Evolutionary conservation across 2,888 invertebrate genomes (phyloP), one percentile per base, ranked within the genome.

Genomic region (Thymelicus acteon): DNA sequence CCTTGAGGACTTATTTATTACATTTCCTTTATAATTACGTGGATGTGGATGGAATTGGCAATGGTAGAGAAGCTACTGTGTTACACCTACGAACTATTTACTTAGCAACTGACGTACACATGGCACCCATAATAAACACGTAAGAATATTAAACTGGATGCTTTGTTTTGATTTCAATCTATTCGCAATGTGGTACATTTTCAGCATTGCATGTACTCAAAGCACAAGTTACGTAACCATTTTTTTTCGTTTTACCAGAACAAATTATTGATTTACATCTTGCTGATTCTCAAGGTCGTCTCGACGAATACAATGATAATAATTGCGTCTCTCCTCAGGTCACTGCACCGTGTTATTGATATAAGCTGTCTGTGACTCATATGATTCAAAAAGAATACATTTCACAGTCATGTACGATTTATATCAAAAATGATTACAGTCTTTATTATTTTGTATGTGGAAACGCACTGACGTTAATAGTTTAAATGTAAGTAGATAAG

Each of bases 341-440:
- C 68, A 69, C 68, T 69, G 68, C 62, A 63, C 68, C 63, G 31
- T 69, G 62, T 39, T 69, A 63, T 69, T 62, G 24, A 67, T 67
- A 60, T 67, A 61, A 67, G 48, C n/a, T 19, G 40, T 61, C n/a
- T 15, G 44, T 62, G 62, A 62, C 44, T 68, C 62, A 62, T 68
- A 12, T 31, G 13, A 31, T 57, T 52, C 47, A 62, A 68, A 52
- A 62, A 44, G 47, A 49, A 68, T 7, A 8, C n/a, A 44, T 12
- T 47, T 19, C 24, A 12, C 19, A 48, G 24, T 6, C 19, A 47
- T 44, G 7, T 12, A 47, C 24, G 10, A 47, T 47, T 47, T 48
- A 61, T 47, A 47, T 47, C 31, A 12, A 19, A 37, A 15, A 7
- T 31, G 4, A 37, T 37, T 58, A 12, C 12, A 31, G 15, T 15